phyloP scores from a whole-genome alignment of 1,140 invertebrate species.

The Probaryconus sp. region DNA sequence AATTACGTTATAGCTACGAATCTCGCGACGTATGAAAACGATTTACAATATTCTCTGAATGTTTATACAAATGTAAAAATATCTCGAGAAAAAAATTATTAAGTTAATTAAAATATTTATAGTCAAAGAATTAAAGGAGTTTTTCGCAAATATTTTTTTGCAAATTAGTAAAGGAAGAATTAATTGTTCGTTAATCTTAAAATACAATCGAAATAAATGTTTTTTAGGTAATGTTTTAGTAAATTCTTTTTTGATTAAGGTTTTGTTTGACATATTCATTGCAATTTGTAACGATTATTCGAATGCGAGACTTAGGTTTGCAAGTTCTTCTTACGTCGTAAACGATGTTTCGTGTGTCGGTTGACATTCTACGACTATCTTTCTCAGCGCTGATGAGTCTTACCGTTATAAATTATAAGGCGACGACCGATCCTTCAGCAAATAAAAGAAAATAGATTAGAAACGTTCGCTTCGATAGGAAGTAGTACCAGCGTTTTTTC shows the following conservation, averaged over 20 bases:
- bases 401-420: constrained; percentile 37
- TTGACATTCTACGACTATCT: constrained; percentile 25
- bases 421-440: constrained; percentile 27
- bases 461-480: constrained; percentile 10
- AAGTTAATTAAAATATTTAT: too few species aligned
- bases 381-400: constrained; percentile 23
- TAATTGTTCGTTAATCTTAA: too few species aligned
- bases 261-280: neutral
- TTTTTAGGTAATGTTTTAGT: neutral
- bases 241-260: neutral
- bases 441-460: constrained; percentile 48
- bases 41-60: too few species aligned
- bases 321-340: neutral
- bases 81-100: too few species aligned
- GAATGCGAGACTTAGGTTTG: constrained; percentile 3
- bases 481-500: neutral
- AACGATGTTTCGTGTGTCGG: constrained; percentile 20
- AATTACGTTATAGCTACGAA: too few species aligned
- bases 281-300: constrained; percentile 15
- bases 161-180: too few species aligned
- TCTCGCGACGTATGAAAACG: too few species aligned
- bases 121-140: too few species aligned
- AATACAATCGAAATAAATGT: too few species aligned
- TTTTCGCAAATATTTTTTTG: too few species aligned
- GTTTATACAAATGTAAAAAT: too few species aligned